Percentiles rank a stretch among this genome's conserved stretches.
Conservation (phyloP, 64 coral and sea anemone species). For the Acropora tenuis region DNA sequence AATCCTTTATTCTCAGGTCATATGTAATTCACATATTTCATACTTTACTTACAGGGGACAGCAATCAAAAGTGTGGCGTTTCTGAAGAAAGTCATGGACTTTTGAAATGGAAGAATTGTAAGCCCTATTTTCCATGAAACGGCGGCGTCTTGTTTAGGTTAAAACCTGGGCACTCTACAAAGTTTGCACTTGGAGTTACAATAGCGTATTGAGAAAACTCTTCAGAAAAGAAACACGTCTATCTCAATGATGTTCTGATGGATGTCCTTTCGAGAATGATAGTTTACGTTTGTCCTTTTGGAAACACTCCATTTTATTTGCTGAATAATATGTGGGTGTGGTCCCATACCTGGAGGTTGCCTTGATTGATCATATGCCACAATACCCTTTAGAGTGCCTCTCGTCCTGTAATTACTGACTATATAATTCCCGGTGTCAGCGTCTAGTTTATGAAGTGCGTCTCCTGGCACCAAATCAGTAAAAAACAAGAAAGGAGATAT, state of each 20-base stretch:
- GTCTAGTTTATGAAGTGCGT: not conserved
- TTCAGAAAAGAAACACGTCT: not conserved
- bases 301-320: not conserved
- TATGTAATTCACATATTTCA: not conserved
- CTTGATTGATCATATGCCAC: constrained; percentile 58
- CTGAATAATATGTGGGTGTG: not conserved
- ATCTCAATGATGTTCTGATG: not conserved
- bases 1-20: not conserved
- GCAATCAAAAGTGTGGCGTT: not conserved
- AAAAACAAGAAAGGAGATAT: constrained; percentile 31
- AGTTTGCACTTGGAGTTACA: not conserved
- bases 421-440: not conserved
- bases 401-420: constrained; percentile 12
- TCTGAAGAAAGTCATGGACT: not conserved
- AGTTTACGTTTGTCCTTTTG: not conserved
- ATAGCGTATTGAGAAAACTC: too few relatives aligned
- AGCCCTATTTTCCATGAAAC: not conserved
- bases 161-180: not conserved
- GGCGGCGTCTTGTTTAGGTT: not conserved
- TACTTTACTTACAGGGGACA: not conserved
- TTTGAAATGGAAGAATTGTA: not conserved
- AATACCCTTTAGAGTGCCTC: constrained; percentile 40
- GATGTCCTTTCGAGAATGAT: constrained; percentile 5
- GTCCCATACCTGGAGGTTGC: constrained; percentile 67
- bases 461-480: constrained; percentile 21